Evolutionary conservation across 2,888 invertebrate species (phyloP), one percentile per base, ranked within the genome.

Genomic region (Pterobdella sp.): DNA sequence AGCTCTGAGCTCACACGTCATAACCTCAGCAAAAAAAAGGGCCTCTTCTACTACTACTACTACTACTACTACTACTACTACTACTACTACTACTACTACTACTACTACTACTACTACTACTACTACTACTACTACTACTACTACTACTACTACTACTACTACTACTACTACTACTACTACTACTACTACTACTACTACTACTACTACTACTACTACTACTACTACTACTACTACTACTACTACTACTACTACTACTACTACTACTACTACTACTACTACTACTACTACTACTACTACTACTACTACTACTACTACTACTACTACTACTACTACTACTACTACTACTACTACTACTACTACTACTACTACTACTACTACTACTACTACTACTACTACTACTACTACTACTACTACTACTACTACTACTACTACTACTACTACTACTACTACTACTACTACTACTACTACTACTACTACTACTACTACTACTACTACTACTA

Each of bases 291-390:
- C 14, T 63, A 29, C 63, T 18, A 63, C 31, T 63, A 63, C n/a
- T 63, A 63, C n/a, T 63, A 63, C n/a, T 18, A 63, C n/a, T 29
- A 63, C n/a, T 63, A 63, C n/a, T 63, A 63, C n/a, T 63, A 63
- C n/a, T 10, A 7, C n/a, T 26, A 7, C n/a, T 29, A 7, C 63
- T n/a, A 7, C 63, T n/a, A 63, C 63, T n/a, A 63, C n/a, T n/a
- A 63, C 10, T n/a, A 63, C n/a, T n/a, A 63, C n/a, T 26, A 63
- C 26, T 63, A 63, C n/a, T 63, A 63, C n/a, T 63, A 63, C 7
- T 63, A 63, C 31, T 29, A 29, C 7, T 14, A 63, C n/a, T 14
- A 63, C n/a, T 7, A 63, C n/a, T 63, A 63, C n/a, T 63, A 63
- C n/a, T 63, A 63, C n/a, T 29, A 63, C n/a, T 63, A 63, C n/a